phyloP scores from a whole-genome alignment of 2,797 vertebrate species.

The Gallinago nigripennis region DNA sequence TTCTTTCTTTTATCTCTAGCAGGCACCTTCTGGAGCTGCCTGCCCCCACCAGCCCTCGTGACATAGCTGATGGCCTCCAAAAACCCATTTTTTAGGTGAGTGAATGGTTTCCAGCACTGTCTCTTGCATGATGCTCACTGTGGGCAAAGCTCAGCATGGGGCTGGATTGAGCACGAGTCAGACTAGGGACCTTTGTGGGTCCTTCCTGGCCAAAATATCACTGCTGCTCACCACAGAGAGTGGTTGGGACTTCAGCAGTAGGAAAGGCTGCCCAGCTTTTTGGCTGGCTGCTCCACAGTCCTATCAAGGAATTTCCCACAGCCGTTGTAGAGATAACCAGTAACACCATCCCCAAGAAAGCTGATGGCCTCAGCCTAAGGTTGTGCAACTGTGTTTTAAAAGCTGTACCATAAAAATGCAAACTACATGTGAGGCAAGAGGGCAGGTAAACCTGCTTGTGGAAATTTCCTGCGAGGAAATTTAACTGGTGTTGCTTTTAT shows the following conservation, averaged over 20 bases:
- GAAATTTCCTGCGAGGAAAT: background rate
- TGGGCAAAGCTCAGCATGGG: accelerated
- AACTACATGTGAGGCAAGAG: background rate
- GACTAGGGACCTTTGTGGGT: background rate
- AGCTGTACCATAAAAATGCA: background rate
- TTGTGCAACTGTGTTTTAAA: background rate
- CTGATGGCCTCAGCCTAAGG: accelerated
- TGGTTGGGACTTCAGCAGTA: background rate
- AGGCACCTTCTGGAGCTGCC: background rate
- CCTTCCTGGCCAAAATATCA: background rate
- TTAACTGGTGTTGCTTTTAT: background rate
- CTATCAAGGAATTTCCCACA: background rate
- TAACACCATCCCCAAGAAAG: background rate
- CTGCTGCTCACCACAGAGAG: background rate
- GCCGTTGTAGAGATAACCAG: background rate
- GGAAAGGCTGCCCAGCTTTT: background rate
- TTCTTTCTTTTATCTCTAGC: background rate
- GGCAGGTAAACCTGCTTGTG: background rate
- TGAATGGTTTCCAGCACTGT: background rate
- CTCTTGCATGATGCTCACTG: background rate
- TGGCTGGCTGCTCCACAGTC: accelerated
- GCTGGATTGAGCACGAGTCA: accelerated
- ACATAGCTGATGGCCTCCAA: background rate
- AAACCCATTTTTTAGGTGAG: background rate
- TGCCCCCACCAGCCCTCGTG: background rate